Percentiles rank a stretch among this genome's conserved stretches.
These are phyloP conservation scores for Manduca sexta DNA, from an alignment of 1,140 invertebrate genomes.

Conservation along the genomic window DNA sequence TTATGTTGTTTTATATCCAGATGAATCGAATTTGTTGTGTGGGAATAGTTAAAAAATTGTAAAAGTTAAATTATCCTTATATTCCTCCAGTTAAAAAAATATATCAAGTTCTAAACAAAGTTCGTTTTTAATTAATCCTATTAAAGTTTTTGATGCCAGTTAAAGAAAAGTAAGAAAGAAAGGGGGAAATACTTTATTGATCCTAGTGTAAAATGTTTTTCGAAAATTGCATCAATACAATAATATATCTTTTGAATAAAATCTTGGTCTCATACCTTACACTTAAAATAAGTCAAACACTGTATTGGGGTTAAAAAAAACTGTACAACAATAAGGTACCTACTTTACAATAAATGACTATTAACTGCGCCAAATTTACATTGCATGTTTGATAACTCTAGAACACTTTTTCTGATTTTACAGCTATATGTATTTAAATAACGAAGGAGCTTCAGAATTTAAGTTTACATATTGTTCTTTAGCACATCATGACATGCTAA, in stretches of 20 bases:
- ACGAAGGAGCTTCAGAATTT: not conserved
- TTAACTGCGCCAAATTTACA: conserved; percentile 46
- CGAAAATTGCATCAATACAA: conserved; percentile 69
- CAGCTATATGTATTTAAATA: conserved; percentile 12
- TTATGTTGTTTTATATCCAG: no score
- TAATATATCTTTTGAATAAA: conserved; percentile 58
- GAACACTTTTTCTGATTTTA: conserved; percentile 19
- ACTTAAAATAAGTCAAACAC: conserved; percentile 60
- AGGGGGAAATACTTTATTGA: conserved; percentile 70
- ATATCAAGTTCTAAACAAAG: no score
- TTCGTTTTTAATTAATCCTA: no score
- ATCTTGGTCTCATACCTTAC: conserved; percentile 63
- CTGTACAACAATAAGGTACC: conserved; percentile 59
- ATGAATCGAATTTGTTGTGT: no score
- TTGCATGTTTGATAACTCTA: conserved; percentile 23
- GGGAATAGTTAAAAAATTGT: no score
- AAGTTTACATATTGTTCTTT: conserved; percentile 1
- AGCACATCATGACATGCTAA: not conserved
- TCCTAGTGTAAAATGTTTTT: conserved; percentile 69
- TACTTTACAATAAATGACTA: conserved; percentile 50
- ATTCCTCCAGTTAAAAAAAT: no score
- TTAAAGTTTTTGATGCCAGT: no score
- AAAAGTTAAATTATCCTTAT: no score
- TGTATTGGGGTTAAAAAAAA: conserved; percentile 47
- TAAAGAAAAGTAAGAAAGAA: conserved; percentile 23